Conservation (phyloP, 2,797 vertebrate species). For the Ptychobarbus kaznakovi region DNA sequence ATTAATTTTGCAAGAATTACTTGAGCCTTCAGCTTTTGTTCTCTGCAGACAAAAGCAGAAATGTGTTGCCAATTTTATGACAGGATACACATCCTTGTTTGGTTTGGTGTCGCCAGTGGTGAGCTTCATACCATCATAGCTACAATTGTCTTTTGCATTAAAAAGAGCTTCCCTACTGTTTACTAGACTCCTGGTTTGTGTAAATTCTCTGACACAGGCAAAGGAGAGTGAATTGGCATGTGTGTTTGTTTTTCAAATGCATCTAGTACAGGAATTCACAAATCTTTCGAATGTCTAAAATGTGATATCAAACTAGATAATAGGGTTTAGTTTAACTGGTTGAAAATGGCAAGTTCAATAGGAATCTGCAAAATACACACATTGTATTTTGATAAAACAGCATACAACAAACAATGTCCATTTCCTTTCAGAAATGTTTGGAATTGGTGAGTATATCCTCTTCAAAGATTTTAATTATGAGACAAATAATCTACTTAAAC, state of each 20-base stretch:
- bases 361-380: not conserved
- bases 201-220: constrained; percentile 8
- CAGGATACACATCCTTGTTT: not conserved
- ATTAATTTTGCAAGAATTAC: not conserved
- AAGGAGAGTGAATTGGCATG: not conserved
- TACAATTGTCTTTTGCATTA: constrained; percentile 32
- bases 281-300: not conserved
- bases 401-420: not conserved
- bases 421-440: not conserved
- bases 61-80: constrained; percentile 19
- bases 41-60: not conserved
- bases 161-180: constrained; percentile 28
- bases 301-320: not conserved
- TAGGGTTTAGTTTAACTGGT: not conserved
- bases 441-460: not conserved
- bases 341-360: not conserved
- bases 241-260: not conserved
- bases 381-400: not conserved
- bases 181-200: constrained; percentile 10
- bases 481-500: not conserved
- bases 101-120: constrained; percentile 17
- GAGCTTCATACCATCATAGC: not conserved
- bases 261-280: constrained; percentile 1
- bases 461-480: not conserved
- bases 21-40: not conserved